Evolutionary conservation across 2,113 vertebrate genomes (phyloP).

Genomic region (Corythoichthys haematopterus): DNA sequence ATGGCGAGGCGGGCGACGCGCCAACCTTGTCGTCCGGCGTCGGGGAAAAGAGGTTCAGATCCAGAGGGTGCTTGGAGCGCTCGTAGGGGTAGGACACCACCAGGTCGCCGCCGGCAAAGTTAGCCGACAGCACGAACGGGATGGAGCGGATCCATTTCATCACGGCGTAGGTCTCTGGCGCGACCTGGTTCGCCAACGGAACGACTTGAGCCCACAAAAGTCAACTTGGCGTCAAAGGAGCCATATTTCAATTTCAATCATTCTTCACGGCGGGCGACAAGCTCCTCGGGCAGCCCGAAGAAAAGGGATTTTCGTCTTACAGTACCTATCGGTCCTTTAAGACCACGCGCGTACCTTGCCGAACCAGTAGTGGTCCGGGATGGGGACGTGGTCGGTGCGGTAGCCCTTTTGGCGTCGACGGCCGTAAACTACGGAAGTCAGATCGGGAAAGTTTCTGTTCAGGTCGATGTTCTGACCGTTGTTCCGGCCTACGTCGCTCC

Average conservation of each 20-base stretch:
- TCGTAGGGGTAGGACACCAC: conserved; percentile 94
- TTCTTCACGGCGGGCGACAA: too few species aligned
- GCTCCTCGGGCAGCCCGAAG: too few species aligned
- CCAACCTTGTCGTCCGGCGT: conserved; percentile 88
- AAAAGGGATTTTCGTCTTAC: too few species aligned
- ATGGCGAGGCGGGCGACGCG: too few species aligned
- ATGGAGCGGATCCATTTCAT: conserved; percentile 96
- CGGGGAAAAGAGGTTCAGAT: conserved; percentile 81
- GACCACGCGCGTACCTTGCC: conserved; percentile 81
- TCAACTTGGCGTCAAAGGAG: too few species aligned
- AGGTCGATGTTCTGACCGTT: conserved; percentile 92
- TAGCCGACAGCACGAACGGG: conserved; percentile 92
- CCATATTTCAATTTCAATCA: too few species aligned
- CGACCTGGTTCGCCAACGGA: conserved; percentile 71
- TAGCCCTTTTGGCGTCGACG: conserved; percentile 66
- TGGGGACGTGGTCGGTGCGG: conserved; percentile 82
- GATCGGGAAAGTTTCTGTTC: conserved; percentile 90
- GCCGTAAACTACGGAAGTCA: conserved; percentile 83
- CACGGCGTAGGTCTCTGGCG: conserved; percentile 89
- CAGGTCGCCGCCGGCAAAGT: conserved; percentile 86
- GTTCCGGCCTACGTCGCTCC: conserved; percentile 79
- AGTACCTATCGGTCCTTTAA: background rate
- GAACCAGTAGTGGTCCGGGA: conserved; percentile 92
- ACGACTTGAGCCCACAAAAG: background rate
- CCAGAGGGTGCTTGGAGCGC: conserved; percentile 80